Evolutionary conservation across 2,113 vertebrate genomes (phyloP).

Genomic region (Tupaia chinensis): DNA sequence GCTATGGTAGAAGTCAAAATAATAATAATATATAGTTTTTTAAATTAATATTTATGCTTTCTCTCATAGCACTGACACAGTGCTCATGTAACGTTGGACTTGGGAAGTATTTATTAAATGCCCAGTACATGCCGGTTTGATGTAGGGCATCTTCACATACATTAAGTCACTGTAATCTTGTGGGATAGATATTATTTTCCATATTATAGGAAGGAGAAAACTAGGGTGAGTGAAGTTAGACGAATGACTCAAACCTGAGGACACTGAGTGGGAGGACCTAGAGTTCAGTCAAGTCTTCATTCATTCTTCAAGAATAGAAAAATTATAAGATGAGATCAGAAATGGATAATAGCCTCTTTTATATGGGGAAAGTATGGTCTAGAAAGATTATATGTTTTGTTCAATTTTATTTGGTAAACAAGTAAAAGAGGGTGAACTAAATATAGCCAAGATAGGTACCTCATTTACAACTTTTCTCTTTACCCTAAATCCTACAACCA

Average conservation of each 20-base stretch:
- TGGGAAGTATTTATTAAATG: not conserved
- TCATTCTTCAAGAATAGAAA: conserved; percentile 23
- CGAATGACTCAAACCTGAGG: not conserved
- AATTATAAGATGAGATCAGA: not conserved
- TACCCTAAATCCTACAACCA: not conserved
- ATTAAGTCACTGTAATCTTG: not conserved
- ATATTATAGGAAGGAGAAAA: not conserved
- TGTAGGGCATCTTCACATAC: not conserved
- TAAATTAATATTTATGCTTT: not conserved
- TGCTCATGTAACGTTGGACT: not conserved
- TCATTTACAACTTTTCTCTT: not conserved
- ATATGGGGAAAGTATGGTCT: not conserved
- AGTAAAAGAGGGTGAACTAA: not conserved
- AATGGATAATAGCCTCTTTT: not conserved
- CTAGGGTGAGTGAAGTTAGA: not conserved
- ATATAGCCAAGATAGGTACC: not conserved
- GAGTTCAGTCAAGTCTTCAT: not conserved
- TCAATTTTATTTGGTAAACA: not conserved
- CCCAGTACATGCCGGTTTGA: not conserved
- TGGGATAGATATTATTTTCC: not conserved
- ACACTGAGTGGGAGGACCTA: not conserved
- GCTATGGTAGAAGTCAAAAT: not conserved
- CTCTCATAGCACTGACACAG: not conserved
- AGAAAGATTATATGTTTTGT: not conserved
- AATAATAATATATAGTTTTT: not conserved